These are phyloP conservation scores for Drosophila guanche DNA, from an alignment of 1,140 invertebrate species.

Conservation along the genomic window DNA sequence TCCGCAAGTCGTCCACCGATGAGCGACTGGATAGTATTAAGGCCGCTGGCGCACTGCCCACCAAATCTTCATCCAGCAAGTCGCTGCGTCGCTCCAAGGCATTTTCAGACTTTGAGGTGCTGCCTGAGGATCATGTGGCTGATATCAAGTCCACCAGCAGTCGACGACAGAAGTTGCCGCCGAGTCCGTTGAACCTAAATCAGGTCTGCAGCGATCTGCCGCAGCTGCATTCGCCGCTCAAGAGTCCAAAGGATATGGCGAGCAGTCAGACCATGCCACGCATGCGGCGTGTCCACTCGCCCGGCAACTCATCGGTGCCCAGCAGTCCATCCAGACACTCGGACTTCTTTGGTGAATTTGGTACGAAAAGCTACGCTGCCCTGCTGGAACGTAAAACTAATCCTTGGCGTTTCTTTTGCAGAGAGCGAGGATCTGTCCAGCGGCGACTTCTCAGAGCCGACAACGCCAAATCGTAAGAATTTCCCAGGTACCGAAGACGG, in stretches of 20 bases:
- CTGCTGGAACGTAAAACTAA: too few species aligned
- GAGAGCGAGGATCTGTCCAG: slow-evolving; percentile 83
- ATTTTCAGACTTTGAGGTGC: slow-evolving; percentile 75
- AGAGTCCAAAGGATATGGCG: slow-evolving; percentile 70
- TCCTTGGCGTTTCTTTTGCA: slow-evolving; percentile 31
- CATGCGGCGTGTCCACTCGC: slow-evolving; percentile 62
- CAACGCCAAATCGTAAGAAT: slow-evolving; percentile 75
- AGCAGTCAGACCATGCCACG: slow-evolving; percentile 44
- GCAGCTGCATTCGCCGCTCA: slow-evolving; percentile 67
- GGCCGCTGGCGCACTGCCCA: slow-evolving; percentile 38
- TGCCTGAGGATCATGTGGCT: slow-evolving; percentile 78
- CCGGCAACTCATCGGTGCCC: slow-evolving; percentile 86
- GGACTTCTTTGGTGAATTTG: slow-evolving; percentile 85
- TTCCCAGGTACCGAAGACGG: slow-evolving; percentile 81
- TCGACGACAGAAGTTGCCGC: slow-evolving; percentile 61
- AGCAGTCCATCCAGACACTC: slow-evolving; percentile 87
- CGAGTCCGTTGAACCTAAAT: slow-evolving; percentile 75
- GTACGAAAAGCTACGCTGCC: slow-evolving; percentile 3
- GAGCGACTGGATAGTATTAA: slow-evolving; percentile 51
- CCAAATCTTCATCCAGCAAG: slow-evolving; percentile 74
- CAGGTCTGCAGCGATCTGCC: slow-evolving; percentile 80
- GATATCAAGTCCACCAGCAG: slow-evolving; percentile 65
- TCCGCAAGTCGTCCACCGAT: slow-evolving; percentile 63
- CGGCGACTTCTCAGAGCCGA: slow-evolving; percentile 79
- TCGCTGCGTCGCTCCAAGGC: slow-evolving; percentile 70